phyloP scores from a whole-genome alignment of 2,888 invertebrate genomes.

The Teinopalpus imperialis region DNA sequence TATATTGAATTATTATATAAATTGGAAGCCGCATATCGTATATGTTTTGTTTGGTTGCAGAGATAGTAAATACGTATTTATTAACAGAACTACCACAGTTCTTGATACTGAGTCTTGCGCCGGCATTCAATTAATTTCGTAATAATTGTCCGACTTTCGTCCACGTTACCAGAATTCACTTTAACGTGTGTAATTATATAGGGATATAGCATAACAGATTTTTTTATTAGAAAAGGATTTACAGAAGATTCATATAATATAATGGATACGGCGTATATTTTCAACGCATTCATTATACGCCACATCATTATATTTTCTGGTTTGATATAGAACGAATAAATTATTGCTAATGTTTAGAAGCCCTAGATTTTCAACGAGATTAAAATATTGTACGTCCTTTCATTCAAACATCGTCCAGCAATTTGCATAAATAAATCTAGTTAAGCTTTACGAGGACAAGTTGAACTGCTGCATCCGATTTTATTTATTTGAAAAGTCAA shows the following conservation, averaged over 20 bases:
- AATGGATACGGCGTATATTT: no score
- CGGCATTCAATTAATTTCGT: no score
- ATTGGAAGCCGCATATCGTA: no score
- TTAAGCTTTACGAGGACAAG: constrained; percentile 21
- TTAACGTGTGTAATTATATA: constrained; percentile 8
- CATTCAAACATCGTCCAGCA: constrained; percentile 22
- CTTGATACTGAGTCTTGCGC: no score
- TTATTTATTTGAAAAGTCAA: constrained; percentile 15
- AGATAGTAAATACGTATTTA: no score
- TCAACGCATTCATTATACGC: not conserved
- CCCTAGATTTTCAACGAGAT: constrained; percentile 22
- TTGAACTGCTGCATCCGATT: constrained; percentile 16
- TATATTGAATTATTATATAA: no score
- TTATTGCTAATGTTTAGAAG: constrained; percentile 10
- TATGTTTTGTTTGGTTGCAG: no score
- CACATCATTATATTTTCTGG: not conserved
- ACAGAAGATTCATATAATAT: constrained; percentile 4
- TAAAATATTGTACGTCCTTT: constrained; percentile 18
- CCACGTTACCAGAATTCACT: constrained; percentile 5
- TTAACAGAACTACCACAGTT: no score
- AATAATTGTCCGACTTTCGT: constrained; percentile 6
- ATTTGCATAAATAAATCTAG: constrained; percentile 26
- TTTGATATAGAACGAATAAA: constrained; percentile 7
- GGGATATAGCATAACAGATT: constrained; percentile 8
- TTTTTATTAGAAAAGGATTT: constrained; percentile 5